Evolutionary conservation across 2,113 vertebrate species (phyloP).

Genomic region (Abramis brama): DNA sequence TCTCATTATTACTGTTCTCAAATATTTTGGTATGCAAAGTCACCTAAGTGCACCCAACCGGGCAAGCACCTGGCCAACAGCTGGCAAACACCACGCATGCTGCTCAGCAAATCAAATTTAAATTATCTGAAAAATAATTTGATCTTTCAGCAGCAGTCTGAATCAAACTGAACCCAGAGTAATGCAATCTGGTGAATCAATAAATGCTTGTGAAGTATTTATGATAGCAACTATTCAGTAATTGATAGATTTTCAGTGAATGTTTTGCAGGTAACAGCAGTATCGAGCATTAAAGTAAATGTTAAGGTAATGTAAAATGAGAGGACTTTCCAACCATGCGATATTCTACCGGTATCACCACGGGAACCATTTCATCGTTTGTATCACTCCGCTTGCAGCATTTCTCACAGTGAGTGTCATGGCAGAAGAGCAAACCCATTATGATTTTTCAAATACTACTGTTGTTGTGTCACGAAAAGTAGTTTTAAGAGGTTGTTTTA

Average conservation of each 20-base stretch:
- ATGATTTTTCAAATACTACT: too few species aligned
- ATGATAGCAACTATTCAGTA: neutral
- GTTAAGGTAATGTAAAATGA: neutral
- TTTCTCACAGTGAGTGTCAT: too few species aligned
- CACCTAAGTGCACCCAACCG: neutral
- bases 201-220: conserved; percentile 9
- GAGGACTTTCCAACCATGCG: too few species aligned
- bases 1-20: conserved; percentile 8
- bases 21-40: neutral
- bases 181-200: conserved; percentile 22
- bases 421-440: too few species aligned
- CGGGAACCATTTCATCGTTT: too few species aligned
- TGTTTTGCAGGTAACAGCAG: neutral
- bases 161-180: neutral
- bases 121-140: conserved; percentile 24
- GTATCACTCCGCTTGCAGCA: too few species aligned
- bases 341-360: too few species aligned
- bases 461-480: too few species aligned
- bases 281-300: neutral
- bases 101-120: conserved; percentile 11
- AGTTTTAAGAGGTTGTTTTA: too few species aligned
- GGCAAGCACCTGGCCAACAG: conserved; percentile 26
- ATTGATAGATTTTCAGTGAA: neutral
- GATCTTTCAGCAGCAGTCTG: neutral
- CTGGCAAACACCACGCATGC: conserved; percentile 22